Percentiles rank a stretch among this genome's conserved stretches.
Conservation (phyloP, 2,113 vertebrate species). For the Choloepus hoffmanni region DNA sequence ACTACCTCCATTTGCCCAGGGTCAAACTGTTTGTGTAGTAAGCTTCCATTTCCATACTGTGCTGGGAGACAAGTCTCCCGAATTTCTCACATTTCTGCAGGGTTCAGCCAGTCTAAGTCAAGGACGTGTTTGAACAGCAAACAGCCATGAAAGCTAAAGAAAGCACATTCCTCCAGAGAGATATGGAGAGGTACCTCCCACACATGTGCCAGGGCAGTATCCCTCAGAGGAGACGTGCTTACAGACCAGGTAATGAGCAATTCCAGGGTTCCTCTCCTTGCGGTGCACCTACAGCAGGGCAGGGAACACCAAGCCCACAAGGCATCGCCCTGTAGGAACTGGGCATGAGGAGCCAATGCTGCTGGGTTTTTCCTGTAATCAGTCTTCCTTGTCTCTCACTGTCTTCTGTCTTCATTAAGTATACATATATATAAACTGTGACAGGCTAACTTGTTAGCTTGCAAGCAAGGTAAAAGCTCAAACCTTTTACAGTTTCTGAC, state of each 20-base stretch:
- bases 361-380: neutral
- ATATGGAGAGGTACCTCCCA: neutral
- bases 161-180: neutral
- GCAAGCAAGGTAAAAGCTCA: neutral
- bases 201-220: neutral
- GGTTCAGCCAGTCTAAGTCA: neutral
- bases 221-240: neutral
- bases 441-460: neutral
- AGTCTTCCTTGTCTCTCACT: neutral
- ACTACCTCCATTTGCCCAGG: neutral
- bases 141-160: neutral
- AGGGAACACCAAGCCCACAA: neutral
- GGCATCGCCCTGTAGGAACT: fast-evolving
- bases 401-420: neutral
- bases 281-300: neutral
- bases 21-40: neutral
- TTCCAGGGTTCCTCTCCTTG: neutral
- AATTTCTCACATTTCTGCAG: neutral
- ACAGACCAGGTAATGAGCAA: neutral
- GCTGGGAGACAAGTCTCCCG: neutral
- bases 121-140: neutral
- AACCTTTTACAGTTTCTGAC: neutral
- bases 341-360: neutral
- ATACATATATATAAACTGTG: neutral
- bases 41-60: neutral